Percentiles rank a stretch among this genome's conserved stretches.
Conservation (phyloP, 2,113 vertebrate species). For the Protobothrops mucrosquamatus region DNA sequence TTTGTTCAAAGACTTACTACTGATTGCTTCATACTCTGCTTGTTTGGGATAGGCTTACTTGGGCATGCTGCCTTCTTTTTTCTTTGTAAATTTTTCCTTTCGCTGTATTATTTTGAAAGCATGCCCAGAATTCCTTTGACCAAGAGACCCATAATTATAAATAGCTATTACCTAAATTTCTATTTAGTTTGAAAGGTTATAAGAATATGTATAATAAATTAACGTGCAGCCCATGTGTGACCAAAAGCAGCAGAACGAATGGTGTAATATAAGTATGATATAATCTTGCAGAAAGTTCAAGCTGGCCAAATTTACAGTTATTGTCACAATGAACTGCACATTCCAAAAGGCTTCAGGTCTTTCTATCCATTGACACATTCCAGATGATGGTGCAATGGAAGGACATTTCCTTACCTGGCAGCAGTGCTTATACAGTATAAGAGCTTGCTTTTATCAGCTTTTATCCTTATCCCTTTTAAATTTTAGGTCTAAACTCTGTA, state of each 20-base stretch:
- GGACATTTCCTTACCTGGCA: background rate
- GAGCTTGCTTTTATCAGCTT: background rate
- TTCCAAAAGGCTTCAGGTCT: conserved; percentile 36
- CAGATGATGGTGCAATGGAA: background rate
- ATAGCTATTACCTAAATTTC: conserved; percentile 16
- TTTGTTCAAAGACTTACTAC: conserved; percentile 12
- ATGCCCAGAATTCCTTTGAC: conserved; percentile 28
- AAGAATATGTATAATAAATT: conserved; percentile 38
- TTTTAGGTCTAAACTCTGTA: background rate
- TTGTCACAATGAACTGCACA: conserved; percentile 36
- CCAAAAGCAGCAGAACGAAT: conserved; percentile 37
- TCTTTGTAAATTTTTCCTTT: conserved; percentile 26
- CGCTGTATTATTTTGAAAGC: conserved; percentile 20
- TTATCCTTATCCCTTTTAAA: background rate
- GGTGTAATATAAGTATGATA: conserved; percentile 45
- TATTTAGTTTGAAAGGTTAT: conserved; percentile 44
- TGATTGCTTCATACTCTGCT: conserved; percentile 30
- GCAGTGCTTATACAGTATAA: background rate
- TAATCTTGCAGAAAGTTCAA: conserved; percentile 5
- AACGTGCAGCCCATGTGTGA: conserved; percentile 29
- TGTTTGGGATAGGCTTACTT: conserved; percentile 37
- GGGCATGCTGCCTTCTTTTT: conserved; percentile 4
- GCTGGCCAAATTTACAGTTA: conserved; percentile 29
- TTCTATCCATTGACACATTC: background rate
- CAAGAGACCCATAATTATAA: conserved; percentile 27